A percentile compares a stretch with the other conserved stretches of the same genome.
Evolutionary conservation across 2,113 vertebrate species (phyloP).

Genomic region (Equus przewalskii): DNA sequence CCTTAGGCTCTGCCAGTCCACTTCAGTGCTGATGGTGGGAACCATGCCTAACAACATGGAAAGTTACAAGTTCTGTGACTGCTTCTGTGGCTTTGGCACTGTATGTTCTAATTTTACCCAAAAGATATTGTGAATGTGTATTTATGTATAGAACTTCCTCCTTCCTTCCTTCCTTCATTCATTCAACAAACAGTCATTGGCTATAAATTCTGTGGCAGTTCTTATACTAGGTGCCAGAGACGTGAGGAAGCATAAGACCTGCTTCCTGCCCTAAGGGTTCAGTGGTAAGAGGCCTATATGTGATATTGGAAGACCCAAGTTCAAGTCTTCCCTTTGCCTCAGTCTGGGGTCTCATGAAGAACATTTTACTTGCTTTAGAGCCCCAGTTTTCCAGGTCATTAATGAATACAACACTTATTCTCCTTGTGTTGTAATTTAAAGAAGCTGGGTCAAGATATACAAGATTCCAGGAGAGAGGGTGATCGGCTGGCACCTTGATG

Average conservation of each 20-base stretch:
- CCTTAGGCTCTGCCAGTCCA: not conserved
- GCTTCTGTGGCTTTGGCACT: not conserved
- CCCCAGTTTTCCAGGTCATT: not conserved
- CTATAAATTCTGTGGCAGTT: not conserved
- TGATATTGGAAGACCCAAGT: not conserved
- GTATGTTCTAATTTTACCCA: not conserved
- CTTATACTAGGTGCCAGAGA: not conserved
- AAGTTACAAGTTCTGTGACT: not conserved
- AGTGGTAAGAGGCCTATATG: not conserved
- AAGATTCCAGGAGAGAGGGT: not conserved
- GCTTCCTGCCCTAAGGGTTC: not conserved
- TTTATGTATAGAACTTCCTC: not conserved
- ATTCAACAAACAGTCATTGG: not conserved
- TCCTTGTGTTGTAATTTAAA: conserved; percentile 3
- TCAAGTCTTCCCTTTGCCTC: not conserved
- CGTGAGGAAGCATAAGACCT: not conserved
- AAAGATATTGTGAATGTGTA: not conserved
- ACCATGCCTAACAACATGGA: not conserved
- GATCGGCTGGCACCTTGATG: not conserved
- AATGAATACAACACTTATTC: not conserved
- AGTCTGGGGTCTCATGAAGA: not conserved
- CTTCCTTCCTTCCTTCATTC: not conserved
- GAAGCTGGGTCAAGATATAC: not conserved
- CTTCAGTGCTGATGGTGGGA: not conserved
- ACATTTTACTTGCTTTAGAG: not conserved